Base-by-base conservation (phyloP, 1,140 invertebrate species). In the Tribolium castaneum region DNA sequence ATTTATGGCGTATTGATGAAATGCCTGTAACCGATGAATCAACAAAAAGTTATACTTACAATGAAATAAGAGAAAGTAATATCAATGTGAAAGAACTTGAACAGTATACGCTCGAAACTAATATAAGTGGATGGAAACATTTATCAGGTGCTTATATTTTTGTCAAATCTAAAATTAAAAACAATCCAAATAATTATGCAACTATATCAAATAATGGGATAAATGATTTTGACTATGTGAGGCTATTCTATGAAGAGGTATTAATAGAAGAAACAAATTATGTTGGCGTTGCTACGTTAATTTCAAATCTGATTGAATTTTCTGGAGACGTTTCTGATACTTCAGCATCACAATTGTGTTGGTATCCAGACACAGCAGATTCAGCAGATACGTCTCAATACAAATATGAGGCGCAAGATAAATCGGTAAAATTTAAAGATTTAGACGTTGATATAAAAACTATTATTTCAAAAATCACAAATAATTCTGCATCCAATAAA, bases 51-150 rank as follows among this genome's bases (percentile, higher is more conserved):
- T 76, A 76, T 70, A 76, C 75, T 76, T 76, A 76, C 75, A 70
- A 70, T 76, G 75, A 76, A 76, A 76, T 70, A 76, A 70, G 75
- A 76, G 75, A 76, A 76, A 76, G 35, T 76, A 76, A 76, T 76
- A 76, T 76, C 75, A 76, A 76, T 70, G 75, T 76, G 34, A 70
- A 76, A 70, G 59, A 76, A 70, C 75, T 76, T 50, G 75, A 76
- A 70, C 59, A 76, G 49, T 76, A 76, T 76, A 76, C 73, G 51
- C 73, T 75, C 3, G 52, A 62, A 75, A 75, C 73, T 75, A 75
- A 62, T 22, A 75, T 75, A 59, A 75, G 34, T 34, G 73, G 54
- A 56, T 75, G 73, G 54, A 75, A 75, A 75, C 54, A 75, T 75
- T 75, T 75, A 75, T 75, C 73, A 75, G 73, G 73, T 74, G 72